A percentile compares a stretch with the other conserved stretches of the same genome.
Evolutionary conservation across 2,888 invertebrate species (phyloP).

Genomic region (Petrolisthes manimaculis): DNA sequence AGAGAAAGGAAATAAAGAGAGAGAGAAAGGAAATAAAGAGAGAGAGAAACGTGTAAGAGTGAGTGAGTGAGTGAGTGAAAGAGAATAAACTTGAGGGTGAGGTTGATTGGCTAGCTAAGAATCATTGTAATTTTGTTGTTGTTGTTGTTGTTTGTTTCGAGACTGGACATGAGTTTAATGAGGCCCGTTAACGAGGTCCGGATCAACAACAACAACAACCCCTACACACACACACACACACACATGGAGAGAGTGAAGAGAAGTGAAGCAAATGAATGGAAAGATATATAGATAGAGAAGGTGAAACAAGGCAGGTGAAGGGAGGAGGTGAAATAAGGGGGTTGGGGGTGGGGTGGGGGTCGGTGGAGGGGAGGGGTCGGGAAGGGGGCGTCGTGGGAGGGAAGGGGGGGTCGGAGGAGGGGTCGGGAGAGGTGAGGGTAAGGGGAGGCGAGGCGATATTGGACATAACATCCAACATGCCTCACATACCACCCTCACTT

Average conservation of each 20-base stretch:
- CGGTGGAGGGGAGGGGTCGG: background rate
- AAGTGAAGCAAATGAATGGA: background rate
- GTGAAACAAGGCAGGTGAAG: background rate
- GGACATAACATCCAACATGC: constrained; percentile 50
- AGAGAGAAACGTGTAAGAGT: background rate
- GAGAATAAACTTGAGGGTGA: too few relatives aligned
- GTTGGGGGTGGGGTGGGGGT: background rate
- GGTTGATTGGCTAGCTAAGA: too few relatives aligned
- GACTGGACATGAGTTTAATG: too few relatives aligned
- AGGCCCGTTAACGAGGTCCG: too few relatives aligned
- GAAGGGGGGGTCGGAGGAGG: constrained; percentile 1
- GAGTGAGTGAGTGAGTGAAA: background rate
- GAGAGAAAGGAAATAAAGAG: background rate
- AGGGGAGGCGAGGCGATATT: constrained; percentile 25
- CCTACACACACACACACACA: too few relatives aligned
- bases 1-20: background rate
- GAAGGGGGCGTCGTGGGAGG: background rate
- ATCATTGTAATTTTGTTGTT: too few relatives aligned
- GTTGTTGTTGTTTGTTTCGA: too few relatives aligned
- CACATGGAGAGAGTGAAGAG: background rate
- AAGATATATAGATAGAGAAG: background rate
- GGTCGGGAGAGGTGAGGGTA: constrained; percentile 17
- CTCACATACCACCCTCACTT: constrained; percentile 39
- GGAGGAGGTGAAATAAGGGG: background rate
- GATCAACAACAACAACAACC: too few relatives aligned